Evolutionary conservation across 2,113 vertebrate genomes (phyloP).

Genomic region (Nibea albiflora): DNA sequence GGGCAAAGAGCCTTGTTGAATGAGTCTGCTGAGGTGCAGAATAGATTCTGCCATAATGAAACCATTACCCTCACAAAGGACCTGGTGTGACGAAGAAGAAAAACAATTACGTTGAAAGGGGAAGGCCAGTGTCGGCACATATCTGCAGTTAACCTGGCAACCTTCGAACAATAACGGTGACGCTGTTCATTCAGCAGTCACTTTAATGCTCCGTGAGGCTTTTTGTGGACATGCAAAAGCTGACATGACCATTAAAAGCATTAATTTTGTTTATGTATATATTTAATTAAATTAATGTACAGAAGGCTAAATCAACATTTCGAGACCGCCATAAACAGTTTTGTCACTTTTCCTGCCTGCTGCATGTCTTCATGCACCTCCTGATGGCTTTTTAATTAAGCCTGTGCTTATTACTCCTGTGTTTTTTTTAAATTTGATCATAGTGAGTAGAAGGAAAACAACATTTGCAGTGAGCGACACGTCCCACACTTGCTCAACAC

Average conservation of each 20-base stretch:
- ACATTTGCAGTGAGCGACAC: neutral
- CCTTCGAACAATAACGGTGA: constrained; percentile 6
- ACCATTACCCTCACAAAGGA: constrained; percentile 63
- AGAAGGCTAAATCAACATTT: neutral
- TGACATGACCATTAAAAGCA: neutral
- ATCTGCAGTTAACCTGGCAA: constrained; percentile 27
- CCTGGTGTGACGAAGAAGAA: constrained; percentile 21
- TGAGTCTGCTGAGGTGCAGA: constrained; percentile 45
- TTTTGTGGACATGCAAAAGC: neutral
- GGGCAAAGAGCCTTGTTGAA: constrained; percentile 27
- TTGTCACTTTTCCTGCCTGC: constrained; percentile 5
- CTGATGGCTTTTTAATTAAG: constrained; percentile 54
- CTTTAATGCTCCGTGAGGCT: neutral
- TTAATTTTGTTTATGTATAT: neutral
- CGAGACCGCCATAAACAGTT: neutral
- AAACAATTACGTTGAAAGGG: constrained; percentile 50
- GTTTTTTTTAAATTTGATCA: constrained; percentile 36
- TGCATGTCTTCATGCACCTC: constrained; percentile 1
- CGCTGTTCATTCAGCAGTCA: neutral
- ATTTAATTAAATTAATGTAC: neutral
- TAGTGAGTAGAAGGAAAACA: constrained; percentile 10
- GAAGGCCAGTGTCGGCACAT: constrained; percentile 50
- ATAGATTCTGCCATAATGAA: constrained; percentile 61
- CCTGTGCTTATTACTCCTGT: neutral
- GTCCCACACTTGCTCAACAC: neutral